Conservation (phyloP, 1,140 invertebrate genomes). For the Thalassaphorura encarpata region DNA sequence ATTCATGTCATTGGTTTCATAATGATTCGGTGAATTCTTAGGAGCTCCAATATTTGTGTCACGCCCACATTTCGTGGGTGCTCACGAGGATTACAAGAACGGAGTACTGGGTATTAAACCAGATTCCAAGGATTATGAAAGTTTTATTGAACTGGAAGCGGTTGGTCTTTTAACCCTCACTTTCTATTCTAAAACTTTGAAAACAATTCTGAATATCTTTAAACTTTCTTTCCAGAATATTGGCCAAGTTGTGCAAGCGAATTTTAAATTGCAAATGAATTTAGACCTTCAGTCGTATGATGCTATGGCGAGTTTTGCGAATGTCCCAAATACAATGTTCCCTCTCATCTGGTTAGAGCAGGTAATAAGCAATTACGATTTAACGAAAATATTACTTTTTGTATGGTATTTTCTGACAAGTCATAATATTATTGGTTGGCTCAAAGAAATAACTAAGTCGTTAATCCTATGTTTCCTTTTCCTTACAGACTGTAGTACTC, state of each 20-base stretch:
- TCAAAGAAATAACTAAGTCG: neutral
- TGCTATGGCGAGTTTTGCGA: slow-evolving; percentile 37
- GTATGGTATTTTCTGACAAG: neutral
- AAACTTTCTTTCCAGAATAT: slow-evolving; percentile 37
- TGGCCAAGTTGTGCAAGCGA: slow-evolving; percentile 42
- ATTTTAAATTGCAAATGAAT: slow-evolving; percentile 45
- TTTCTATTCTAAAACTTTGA: slow-evolving; percentile 13
- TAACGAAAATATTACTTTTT: neutral
- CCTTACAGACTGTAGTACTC: slow-evolving; percentile 11
- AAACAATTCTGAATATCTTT: neutral
- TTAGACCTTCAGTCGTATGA: slow-evolving; percentile 41
- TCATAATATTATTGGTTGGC: neutral
- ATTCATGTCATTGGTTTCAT: neutral
- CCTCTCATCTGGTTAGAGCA: slow-evolving; percentile 49
- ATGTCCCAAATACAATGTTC: slow-evolving; percentile 42
- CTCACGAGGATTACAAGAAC: slow-evolving; percentile 51
- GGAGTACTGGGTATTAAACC: slow-evolving; percentile 61
- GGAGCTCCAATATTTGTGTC: slow-evolving; percentile 59
- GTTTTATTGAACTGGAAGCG: slow-evolving; percentile 64
- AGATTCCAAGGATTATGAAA: slow-evolving; percentile 51
- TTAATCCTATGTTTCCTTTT: neutral
- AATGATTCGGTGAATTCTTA: slow-evolving; percentile 2
- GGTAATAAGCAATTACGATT: slow-evolving; percentile 34
- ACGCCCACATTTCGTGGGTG: slow-evolving; percentile 67
- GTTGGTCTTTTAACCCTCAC: slow-evolving; percentile 41